Evolutionary conservation across 2,797 vertebrate species (phyloP).

Genomic region (Bovichtus variegatus): DNA sequence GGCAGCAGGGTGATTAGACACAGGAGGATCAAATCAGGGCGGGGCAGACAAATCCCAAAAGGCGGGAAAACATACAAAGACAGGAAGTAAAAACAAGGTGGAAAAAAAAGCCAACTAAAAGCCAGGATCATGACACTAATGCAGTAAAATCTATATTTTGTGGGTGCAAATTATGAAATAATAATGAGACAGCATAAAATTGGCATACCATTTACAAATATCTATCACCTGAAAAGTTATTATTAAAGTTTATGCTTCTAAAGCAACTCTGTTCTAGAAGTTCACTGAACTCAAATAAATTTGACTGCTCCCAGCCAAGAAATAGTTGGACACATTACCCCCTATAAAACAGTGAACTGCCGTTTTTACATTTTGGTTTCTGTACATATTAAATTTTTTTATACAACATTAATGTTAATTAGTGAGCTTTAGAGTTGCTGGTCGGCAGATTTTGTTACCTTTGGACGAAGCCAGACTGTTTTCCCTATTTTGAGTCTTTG

Average conservation of each 20-base stretch:
- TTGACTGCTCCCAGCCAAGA: neutral
- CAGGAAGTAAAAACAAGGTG: too few species aligned
- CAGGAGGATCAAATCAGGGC: too few species aligned
- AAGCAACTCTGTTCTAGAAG: neutral
- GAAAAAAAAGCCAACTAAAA: too few species aligned
- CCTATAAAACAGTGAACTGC: neutral
- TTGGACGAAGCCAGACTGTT: neutral
- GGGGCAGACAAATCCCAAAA: too few species aligned
- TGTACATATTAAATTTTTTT: neutral
- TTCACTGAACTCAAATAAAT: neutral
- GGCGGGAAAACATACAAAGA: too few species aligned
- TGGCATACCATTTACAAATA: neutral
- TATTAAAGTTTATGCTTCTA: neutral
- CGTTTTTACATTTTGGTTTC: neutral
- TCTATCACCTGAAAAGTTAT: neutral
- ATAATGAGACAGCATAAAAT: constrained; percentile 12
- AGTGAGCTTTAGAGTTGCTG: neutral
- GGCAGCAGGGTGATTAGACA: too few species aligned
- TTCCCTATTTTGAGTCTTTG: neutral
- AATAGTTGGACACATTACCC: neutral
- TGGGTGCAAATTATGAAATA: neutral
- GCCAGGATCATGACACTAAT: too few species aligned
- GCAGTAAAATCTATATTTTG: neutral
- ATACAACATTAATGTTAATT: too few species aligned
- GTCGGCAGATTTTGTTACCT: neutral